phyloP scores from a whole-genome alignment of 2,113 vertebrate species.

The Anguilla japonica region DNA sequence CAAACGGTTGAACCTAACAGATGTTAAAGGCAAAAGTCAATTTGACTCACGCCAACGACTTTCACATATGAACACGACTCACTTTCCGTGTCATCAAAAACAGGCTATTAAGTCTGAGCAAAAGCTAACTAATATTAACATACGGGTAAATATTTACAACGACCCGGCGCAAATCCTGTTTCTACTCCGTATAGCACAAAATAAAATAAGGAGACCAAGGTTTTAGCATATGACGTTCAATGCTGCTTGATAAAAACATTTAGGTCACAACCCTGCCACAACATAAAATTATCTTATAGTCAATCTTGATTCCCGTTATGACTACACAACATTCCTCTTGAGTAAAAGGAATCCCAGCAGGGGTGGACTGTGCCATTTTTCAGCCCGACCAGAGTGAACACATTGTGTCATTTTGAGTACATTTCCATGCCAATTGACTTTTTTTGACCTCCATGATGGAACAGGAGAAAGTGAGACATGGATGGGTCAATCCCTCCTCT shows the following conservation, averaged over 20 bases:
- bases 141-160: background rate
- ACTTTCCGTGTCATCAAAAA: background rate
- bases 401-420: background rate
- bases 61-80: background rate
- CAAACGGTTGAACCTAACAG: constrained; percentile 69
- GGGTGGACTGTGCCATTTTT: too few species aligned
- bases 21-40: background rate
- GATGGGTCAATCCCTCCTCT: background rate
- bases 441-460: background rate
- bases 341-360: background rate
- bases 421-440: background rate
- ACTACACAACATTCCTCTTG: background rate
- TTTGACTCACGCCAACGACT: background rate
- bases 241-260: background rate
- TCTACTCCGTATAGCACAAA: background rate
- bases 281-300: background rate
- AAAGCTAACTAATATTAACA: background rate
- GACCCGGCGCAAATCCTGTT: background rate
- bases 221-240: background rate
- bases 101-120: background rate
- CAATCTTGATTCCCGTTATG: too few species aligned
- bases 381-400: background rate
- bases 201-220: background rate
- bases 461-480: background rate
- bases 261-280: background rate